A percentile compares a stretch with the other conserved stretches of the same genome.
Evolutionary conservation across 1,140 invertebrate species (phyloP).

Genomic region (Rhizoglyphus robini): DNA sequence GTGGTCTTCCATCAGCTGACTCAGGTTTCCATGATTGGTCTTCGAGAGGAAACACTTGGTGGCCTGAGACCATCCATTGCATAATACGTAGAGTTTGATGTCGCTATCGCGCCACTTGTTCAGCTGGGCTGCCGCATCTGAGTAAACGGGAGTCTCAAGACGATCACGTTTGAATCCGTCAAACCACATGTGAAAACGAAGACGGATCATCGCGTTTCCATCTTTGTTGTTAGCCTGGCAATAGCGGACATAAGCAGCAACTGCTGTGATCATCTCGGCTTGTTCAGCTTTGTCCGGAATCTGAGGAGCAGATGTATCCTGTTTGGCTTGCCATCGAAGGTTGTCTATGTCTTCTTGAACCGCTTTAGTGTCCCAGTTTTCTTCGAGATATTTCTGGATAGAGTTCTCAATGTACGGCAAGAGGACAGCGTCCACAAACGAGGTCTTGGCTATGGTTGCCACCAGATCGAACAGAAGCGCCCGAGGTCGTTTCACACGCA

Average conservation of each 20-base stretch:
- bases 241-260: not conserved
- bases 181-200: constrained; percentile 20
- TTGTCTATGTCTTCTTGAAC: not conserved
- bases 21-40: constrained; percentile 23
- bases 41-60: constrained; percentile 15
- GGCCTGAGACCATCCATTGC: constrained; percentile 21
- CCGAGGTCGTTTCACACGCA: no score
- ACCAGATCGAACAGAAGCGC: constrained; percentile 15
- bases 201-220: not conserved
- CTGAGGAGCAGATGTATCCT: not conserved
- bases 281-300: not conserved
- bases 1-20: constrained; percentile 17
- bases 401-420: constrained; percentile 18
- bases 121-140: constrained; percentile 21
- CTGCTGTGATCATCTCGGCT: not conserved
- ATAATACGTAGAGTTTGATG: constrained; percentile 21
- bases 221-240: not conserved
- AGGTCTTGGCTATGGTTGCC: constrained; percentile 12
- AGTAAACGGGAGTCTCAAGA: constrained; percentile 18
- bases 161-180: constrained; percentile 9
- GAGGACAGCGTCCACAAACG: constrained; percentile 15
- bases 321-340: not conserved
- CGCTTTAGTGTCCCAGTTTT: constrained; percentile 24
- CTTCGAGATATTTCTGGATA: constrained; percentile 5
- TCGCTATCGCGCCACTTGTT: constrained; percentile 15